Base-by-base conservation (phyloP, 2,888 invertebrate genomes). In the Muschampia plurimacula region DNA sequence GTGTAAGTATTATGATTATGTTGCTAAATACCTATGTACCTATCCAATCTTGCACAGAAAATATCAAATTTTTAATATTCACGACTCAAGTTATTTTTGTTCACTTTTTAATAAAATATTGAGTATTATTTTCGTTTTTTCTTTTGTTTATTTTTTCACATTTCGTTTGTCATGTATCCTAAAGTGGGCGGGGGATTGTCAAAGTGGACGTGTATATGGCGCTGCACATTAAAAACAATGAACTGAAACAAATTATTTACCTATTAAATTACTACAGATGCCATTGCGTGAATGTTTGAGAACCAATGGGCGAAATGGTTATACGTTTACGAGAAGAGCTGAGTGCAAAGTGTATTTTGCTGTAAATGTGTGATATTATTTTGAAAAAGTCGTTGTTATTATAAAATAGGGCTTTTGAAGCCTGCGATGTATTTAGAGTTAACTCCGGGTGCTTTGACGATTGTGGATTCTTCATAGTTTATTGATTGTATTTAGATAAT, bases 371-470 rank as follows among this genome's bases (percentile, higher is more conserved):
- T 93, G 92, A 93, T 93, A 94, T 92, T 92, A 91, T 91, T 92
- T 93, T 89, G 85, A 84, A 89, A 86, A 88, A 80, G 87, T 90
- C 90, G 88, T 92, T 89, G 85, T 89, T 89, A 87, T 86, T 80
- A 84, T 82, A 76, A 83, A 83, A 74, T 84, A 84, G 81, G 92
- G 93, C 93, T 93, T 93, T 79, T 90, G 89, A 92, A 91, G 93
- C 92, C 93, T 88, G 89, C 90, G 83, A 90, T 92, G 92, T 93
- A 92, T 88, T 91, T 91, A 93, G 91, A 89, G 87, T 89, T 90
- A 93, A 93, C 89, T 91, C 90, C 93, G 92, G 94, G 94, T 94
- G 94, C 94, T 94, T 94, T 92, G 91, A 93, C 92, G 91, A 93
- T 92, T 92, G 92, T 92, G 93, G 92, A 93, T 86, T 91, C 89